A percentile compares a stretch with the other conserved stretches of the same genome.
Conservation (phyloP, 2,113 vertebrate species). For the Nothoprocta perdicaria region DNA sequence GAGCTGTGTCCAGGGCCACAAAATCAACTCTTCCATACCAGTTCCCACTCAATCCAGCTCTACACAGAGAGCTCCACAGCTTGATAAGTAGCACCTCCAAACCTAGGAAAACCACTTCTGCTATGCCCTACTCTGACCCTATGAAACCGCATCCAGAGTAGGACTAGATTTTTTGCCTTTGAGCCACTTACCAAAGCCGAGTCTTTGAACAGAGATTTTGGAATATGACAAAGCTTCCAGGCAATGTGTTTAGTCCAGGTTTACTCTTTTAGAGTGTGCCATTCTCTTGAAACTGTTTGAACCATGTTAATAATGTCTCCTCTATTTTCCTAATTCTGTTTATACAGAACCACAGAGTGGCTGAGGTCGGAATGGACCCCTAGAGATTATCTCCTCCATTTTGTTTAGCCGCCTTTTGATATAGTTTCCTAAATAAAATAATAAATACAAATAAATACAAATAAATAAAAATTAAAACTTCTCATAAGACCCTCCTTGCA, state of each 20-base stretch:
- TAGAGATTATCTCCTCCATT: too few species aligned
- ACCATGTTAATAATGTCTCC: not conserved
- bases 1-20: not conserved
- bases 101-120: not conserved
- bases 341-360: not conserved
- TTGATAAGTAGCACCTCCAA: not conserved
- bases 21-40: too few species aligned
- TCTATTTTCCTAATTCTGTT: not conserved
- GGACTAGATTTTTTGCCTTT: not conserved
- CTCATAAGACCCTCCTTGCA: not conserved
- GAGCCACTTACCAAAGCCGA: not conserved
- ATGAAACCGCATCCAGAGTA: not conserved
- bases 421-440: not conserved
- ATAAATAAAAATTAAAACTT: not conserved
- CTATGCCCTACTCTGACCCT: not conserved
- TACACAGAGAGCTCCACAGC: not conserved
- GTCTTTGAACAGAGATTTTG: not conserved
- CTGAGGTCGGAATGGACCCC: too few species aligned
- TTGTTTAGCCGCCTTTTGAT: not conserved
- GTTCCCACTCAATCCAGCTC: not conserved
- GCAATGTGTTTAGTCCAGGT: rapidly evolving
- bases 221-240: not conserved
- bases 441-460: too few species aligned
- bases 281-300: not conserved
- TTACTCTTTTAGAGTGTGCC: not conserved